Conservation (phyloP, 30 jellyfish, hydroid and myxozoan species). For the Aurelia aurita region DNA sequence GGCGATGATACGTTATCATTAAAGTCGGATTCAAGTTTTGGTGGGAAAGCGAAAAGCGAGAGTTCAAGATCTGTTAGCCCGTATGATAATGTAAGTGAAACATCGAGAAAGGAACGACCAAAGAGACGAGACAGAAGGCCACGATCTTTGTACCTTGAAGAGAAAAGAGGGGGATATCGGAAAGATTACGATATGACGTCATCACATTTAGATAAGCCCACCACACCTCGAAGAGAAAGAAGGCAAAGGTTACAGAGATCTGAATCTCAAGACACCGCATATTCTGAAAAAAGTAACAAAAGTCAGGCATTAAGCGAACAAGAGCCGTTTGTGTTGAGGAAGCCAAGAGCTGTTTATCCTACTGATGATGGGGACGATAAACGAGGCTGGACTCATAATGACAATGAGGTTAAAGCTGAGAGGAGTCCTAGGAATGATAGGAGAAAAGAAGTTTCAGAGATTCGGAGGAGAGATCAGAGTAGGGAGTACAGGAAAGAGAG, state of each 20-base stretch:
- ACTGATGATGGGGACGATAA: conserved; percentile 55
- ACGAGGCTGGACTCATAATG: conserved; percentile 6
- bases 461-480: not conserved
- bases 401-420: not conserved
- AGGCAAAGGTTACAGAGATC: conserved; percentile 38
- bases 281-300: conserved; percentile 20
- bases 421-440: not conserved
- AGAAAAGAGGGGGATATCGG: conserved; percentile 1
- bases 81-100: conserved; percentile 43
- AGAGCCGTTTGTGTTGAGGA: conserved; percentile 36
- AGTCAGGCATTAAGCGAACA: conserved; percentile 9
- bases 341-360: conserved; percentile 68
- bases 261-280: conserved; percentile 57
- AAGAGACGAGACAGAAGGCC: conserved; percentile 28
- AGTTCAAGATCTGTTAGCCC: conserved; percentile 56
- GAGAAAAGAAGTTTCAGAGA: not conserved
- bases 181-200: conserved; percentile 31
- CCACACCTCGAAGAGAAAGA: conserved; percentile 40
- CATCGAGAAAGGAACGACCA: not conserved
- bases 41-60: conserved; percentile 10
- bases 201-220: conserved; percentile 20
- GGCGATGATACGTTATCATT: conserved; percentile 3
- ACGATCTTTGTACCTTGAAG: conserved; percentile 38
- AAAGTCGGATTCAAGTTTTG: conserved; percentile 34
- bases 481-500: not conserved